Evolutionary conservation across 2,113 vertebrate genomes (phyloP).

Genomic region (Hippocampus barbouri): DNA sequence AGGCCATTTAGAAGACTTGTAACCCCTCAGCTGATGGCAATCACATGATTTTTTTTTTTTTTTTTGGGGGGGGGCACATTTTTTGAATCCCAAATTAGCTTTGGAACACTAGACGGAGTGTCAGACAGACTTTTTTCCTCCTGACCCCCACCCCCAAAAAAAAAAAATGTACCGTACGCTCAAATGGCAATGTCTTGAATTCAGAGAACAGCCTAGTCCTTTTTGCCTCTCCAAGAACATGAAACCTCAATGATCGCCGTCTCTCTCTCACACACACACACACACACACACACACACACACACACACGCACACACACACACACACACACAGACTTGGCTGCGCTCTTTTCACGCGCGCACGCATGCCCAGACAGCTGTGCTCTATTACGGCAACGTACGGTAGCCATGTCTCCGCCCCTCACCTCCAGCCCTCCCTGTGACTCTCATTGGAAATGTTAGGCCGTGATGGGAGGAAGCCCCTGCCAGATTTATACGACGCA

Average conservation of each 20-base stretch:
- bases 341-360: constrained; percentile 12
- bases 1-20: too few relatives aligned
- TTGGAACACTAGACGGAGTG: not conserved
- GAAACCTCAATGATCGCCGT: constrained; percentile 28
- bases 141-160: too few relatives aligned
- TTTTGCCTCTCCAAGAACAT: constrained; percentile 18
- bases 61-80: too few relatives aligned
- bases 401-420: constrained; percentile 61
- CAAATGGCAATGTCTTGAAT: constrained; percentile 45
- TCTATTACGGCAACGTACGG: constrained; percentile 64
- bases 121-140: not conserved
- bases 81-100: not conserved
- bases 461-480: constrained; percentile 56
- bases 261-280: too few relatives aligned
- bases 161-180: constrained; percentile 11
- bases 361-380: constrained; percentile 60
- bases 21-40: too few relatives aligned
- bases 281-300: not conserved
- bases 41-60: too few relatives aligned
- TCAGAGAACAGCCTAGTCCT: constrained; percentile 21
- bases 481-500: constrained; percentile 68
- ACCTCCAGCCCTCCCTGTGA: constrained; percentile 59
- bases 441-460: constrained; percentile 68
- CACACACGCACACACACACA: not conserved
- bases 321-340: not conserved